Evolutionary conservation across 1,140 invertebrate species (phyloP).

Genomic region (Melipona quadrifasciata): DNA sequence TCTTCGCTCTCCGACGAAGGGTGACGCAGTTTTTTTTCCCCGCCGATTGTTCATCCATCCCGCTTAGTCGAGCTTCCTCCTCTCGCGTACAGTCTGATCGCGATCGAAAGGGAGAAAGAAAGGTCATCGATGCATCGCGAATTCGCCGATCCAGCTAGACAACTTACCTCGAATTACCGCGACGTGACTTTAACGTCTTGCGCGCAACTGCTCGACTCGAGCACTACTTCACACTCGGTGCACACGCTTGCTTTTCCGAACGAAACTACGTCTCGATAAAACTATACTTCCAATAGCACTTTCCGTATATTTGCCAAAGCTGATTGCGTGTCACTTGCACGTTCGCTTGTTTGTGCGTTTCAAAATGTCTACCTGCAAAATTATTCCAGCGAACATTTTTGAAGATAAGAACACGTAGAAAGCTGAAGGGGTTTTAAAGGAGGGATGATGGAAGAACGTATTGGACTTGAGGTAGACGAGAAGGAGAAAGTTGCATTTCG

Average conservation of each 20-base stretch:
- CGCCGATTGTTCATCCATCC: not conserved
- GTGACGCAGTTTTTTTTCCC: not conserved
- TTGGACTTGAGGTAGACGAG: too few species aligned
- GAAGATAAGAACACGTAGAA: too few species aligned
- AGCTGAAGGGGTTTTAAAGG: too few species aligned
- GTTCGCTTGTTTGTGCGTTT: too few species aligned
- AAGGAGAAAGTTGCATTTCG: too few species aligned
- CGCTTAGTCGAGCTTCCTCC: not conserved
- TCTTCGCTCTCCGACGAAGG: too few species aligned
- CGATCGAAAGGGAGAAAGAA: not conserved
- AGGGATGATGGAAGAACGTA: too few species aligned
- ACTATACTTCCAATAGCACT: not conserved
- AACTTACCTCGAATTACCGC: not conserved
- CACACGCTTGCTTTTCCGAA: not conserved
- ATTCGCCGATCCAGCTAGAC: constrained; percentile 21
- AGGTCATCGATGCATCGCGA: not conserved
- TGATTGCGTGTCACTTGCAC: too few species aligned
- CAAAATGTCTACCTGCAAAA: too few species aligned
- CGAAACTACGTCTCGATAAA: not conserved
- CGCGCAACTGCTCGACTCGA: constrained; percentile 2
- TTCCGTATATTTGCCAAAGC: too few species aligned
- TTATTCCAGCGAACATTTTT: too few species aligned
- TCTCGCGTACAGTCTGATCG: too few species aligned
- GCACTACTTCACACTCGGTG: not conserved
- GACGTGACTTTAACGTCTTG: constrained; percentile 27